Conservation (phyloP, 1,140 invertebrate species). For the Triops cancriformis region DNA sequence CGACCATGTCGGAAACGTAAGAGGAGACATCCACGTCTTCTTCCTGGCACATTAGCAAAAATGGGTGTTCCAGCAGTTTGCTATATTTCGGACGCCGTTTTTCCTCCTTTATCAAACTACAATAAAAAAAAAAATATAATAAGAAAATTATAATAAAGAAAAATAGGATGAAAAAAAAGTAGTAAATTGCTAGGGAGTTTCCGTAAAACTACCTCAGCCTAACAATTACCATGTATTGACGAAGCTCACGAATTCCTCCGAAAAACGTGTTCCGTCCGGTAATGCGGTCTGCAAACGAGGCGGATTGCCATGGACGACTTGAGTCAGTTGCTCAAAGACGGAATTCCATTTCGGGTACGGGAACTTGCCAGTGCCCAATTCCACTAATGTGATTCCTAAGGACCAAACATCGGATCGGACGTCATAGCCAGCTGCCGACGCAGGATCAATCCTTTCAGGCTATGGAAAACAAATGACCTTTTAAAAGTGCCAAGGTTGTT, state of each 20-base stretch:
- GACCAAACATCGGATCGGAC: conserved; percentile 99
- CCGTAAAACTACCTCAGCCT: background rate
- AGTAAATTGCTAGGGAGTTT: conserved; percentile 19
- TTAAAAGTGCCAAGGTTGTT: conserved; percentile 25
- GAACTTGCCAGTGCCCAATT: conserved; percentile 78
- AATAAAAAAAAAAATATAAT: conserved; percentile 36
- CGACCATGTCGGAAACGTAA: conserved; percentile 52
- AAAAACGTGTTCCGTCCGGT: conserved; percentile 30
- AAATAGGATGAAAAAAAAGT: conserved; percentile 26
- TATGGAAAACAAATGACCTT: conserved; percentile 39
- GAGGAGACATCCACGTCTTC: conserved; percentile 63
- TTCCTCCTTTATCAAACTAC: conserved; percentile 88
- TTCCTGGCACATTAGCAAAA: conserved; percentile 69
- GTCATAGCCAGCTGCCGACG: conserved; percentile 87
- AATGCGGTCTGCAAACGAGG: conserved; percentile 64
- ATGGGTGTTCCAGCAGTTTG: conserved; percentile 78
- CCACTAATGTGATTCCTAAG: conserved; percentile 92
- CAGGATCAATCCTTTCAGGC: conserved; percentile 92
- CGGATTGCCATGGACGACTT: conserved; percentile 80
- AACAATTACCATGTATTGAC: conserved; percentile 31
- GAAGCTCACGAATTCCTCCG: conserved; percentile 31
- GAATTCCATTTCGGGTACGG: conserved; percentile 90
- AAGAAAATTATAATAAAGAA: conserved; percentile 23
- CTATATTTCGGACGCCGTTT: conserved; percentile 87
- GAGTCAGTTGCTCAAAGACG: conserved; percentile 89